These are phyloP conservation scores for Bufo bufo DNA, from an alignment of 2,113 vertebrate species.

Conservation along the genomic window DNA sequence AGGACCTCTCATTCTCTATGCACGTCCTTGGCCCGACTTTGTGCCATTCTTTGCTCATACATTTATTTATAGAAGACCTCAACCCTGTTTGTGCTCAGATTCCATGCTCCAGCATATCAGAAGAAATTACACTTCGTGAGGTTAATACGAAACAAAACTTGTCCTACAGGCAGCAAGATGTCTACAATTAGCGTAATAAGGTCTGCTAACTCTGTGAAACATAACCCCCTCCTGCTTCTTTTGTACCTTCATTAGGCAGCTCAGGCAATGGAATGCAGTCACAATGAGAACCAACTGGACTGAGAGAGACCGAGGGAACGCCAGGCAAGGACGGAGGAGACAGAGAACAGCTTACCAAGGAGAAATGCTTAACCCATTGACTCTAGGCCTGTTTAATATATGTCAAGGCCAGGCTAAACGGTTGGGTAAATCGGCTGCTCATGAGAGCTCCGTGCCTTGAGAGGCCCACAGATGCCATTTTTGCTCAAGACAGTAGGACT, in stretches of 20 bases:
- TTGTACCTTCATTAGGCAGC: conserved; percentile 32
- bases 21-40: background rate
- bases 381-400: background rate
- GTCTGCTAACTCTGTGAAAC: conserved; percentile 37
- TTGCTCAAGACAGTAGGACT: background rate
- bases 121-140: conserved; percentile 25
- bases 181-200: conserved; percentile 51
- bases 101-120: background rate
- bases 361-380: no score
- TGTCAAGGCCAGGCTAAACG: background rate
- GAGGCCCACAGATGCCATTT: background rate
- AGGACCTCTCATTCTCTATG: background rate
- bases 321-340: background rate
- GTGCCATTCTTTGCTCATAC: background rate
- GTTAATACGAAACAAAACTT: conserved; percentile 17
- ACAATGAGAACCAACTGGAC: conserved; percentile 49
- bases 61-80: background rate
- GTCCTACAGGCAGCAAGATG: conserved; percentile 43
- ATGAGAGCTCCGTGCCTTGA: no score
- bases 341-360: background rate
- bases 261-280: conserved; percentile 24
- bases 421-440: no score
- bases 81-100: background rate
- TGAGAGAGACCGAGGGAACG: background rate
- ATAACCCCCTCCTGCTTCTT: conserved; percentile 21